phyloP scores from a whole-genome alignment of 2,888 invertebrate species.

The Drosophila fulvimacula region DNA sequence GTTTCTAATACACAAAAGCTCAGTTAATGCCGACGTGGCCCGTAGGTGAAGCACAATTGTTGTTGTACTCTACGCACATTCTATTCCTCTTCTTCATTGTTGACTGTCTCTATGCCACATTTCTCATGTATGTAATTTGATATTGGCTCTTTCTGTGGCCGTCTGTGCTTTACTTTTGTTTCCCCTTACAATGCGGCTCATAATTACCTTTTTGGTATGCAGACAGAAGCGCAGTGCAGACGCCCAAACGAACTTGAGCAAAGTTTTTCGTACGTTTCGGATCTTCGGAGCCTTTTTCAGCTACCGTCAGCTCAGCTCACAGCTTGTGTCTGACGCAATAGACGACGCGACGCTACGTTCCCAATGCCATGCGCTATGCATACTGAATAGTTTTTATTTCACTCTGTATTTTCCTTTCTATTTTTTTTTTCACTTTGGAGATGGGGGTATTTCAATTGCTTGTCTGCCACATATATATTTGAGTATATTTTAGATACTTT shows the following conservation, averaged over 20 bases:
- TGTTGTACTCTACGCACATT: conserved; percentile 24
- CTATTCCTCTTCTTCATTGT: conserved; percentile 31
- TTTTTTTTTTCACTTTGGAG: conserved; percentile 4
- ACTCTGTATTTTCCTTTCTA: conserved; percentile 10
- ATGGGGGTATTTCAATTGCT: conserved; percentile 23
- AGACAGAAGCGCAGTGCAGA: conserved; percentile 71
- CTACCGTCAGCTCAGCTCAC: conserved; percentile 16
- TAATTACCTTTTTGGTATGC: conserved; percentile 81
- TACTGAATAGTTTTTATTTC: conserved; percentile 50
- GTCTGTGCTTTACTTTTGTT: conserved; percentile 75
- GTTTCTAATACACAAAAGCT: conserved; percentile 65
- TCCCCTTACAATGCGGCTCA: conserved; percentile 70
- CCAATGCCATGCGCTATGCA: conserved; percentile 59
- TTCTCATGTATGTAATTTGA: conserved; percentile 73
- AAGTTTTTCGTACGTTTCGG: conserved; percentile 48
- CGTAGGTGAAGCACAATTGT: conserved; percentile 36
- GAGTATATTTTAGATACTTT: conserved; percentile 30
- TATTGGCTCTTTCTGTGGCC: conserved; percentile 65
- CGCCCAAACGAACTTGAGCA: conserved; percentile 66
- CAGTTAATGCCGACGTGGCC: conserved; percentile 50
- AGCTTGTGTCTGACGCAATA: conserved; percentile 58
- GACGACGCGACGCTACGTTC: conserved; percentile 15
- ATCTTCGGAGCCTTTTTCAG: conserved; percentile 17
- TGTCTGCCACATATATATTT: background rate
- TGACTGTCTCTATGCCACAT: conserved; percentile 55